These are phyloP conservation scores for Epinotia nisella DNA, from an alignment of 2,888 invertebrate species.

Conservation along the genomic window DNA sequence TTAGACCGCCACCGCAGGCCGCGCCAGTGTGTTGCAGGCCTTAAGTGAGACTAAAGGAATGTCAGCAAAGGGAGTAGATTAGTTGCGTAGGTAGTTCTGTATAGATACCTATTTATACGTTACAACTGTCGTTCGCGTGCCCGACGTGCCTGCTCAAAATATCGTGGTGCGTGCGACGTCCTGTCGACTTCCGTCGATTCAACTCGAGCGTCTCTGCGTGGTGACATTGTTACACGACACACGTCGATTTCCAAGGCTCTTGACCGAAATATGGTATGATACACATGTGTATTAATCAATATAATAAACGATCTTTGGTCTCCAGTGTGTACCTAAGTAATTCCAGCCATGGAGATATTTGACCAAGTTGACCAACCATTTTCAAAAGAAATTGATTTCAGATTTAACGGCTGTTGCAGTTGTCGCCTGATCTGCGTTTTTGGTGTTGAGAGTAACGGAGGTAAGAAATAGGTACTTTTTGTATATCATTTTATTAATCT, in stretches of 20 bases:
- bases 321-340: neutral
- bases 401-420: neutral
- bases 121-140: constrained; percentile 62
- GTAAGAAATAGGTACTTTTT: neutral
- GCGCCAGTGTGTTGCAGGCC: no score
- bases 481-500: neutral
- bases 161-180: constrained; percentile 64
- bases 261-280: neutral
- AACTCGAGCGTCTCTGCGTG: constrained; percentile 53
- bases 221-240: constrained; percentile 52
- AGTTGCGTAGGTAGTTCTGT: constrained; percentile 29
- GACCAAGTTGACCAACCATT: no score
- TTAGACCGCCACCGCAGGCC: no score
- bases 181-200: constrained; percentile 79
- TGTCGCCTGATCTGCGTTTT: neutral
- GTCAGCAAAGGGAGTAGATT: constrained; percentile 37
- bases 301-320: neutral
- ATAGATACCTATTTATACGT: constrained; percentile 57
- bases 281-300: neutral
- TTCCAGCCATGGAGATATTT: neutral
- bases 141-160: constrained; percentile 77
- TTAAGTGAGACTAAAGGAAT: constrained; percentile 39
- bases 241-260: constrained; percentile 30
- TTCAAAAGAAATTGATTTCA: neutral
- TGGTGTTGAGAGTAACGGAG: neutral